Percentiles rank a stretch among this genome's conserved stretches.
Evolutionary conservation across 1,140 invertebrate species (phyloP).

Genomic region (Hycleus phaleratus): DNA sequence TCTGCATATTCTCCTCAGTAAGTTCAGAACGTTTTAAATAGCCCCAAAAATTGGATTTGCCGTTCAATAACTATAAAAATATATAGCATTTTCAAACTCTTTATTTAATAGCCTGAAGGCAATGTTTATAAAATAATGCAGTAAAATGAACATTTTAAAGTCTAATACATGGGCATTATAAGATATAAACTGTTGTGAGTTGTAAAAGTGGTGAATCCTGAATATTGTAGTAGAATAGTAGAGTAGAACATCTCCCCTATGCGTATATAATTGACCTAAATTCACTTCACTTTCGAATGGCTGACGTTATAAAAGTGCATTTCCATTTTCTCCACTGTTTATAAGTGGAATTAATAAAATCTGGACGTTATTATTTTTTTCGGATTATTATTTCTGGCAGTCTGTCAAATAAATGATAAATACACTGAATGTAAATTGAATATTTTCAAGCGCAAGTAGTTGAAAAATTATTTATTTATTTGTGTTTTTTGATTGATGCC

Average conservation of each 20-base stretch:
- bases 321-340: too few relatives aligned
- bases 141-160: constrained; percentile 40
- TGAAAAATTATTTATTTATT: neutral
- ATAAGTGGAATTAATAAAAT: too few relatives aligned
- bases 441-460: neutral
- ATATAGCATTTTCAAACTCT: constrained; percentile 39
- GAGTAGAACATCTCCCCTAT: too few relatives aligned
- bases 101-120: constrained; percentile 38
- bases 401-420: neutral
- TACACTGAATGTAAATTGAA: neutral
- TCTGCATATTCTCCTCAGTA: constrained; percentile 34
- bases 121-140: constrained; percentile 42
- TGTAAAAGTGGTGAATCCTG: constrained; percentile 26
- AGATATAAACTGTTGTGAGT: constrained; percentile 38
- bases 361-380: too few relatives aligned
- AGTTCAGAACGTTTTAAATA: constrained; percentile 34
- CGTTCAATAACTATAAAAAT: constrained; percentile 42
- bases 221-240: too few relatives aligned
- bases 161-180: constrained; percentile 35
- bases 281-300: too few relatives aligned
- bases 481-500: constrained; percentile 5
- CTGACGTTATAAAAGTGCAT: too few relatives aligned
- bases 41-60: constrained; percentile 41
- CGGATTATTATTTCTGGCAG: constrained; percentile 8
- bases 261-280: too few relatives aligned